A percentile compares a stretch with the other conserved stretches of the same genome.
These are phyloP conservation scores for Odontocolon sp. DNA, from an alignment of 2,888 invertebrate genomes.

Conservation along the genomic window DNA sequence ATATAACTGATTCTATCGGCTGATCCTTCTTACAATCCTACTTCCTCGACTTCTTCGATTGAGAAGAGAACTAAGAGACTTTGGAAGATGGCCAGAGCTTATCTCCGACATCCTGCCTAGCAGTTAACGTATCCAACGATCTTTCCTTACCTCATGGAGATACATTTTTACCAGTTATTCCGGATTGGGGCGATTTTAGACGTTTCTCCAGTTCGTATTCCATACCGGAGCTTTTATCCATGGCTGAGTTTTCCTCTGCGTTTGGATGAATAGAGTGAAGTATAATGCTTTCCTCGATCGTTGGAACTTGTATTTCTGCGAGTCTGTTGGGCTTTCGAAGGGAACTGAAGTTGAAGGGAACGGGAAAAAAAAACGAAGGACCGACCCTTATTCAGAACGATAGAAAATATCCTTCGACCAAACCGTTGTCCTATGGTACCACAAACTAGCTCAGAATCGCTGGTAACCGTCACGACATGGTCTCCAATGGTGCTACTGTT, in stretches of 20 bases:
- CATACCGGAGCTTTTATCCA: conserved; percentile 15
- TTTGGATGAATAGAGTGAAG: conserved; percentile 30
- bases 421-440: not conserved
- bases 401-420: not conserved
- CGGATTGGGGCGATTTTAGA: conserved; percentile 36
- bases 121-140: conserved; percentile 57
- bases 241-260: conserved; percentile 19
- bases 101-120: conserved; percentile 53
- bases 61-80: conserved; percentile 17
- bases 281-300: conserved; percentile 14
- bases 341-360: not conserved
- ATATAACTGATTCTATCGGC: conserved; percentile 41
- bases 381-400: conserved; percentile 26
- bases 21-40: conserved; percentile 32
- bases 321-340: conserved; percentile 34
- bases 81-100: conserved; percentile 60
- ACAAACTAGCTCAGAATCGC: conserved; percentile 24
- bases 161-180: conserved; percentile 51
- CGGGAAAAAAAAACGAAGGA: conserved; percentile 16
- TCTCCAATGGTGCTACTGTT: not conserved
- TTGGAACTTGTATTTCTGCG: conserved; percentile 44
- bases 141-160: conserved; percentile 49
- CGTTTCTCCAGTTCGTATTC: not conserved
- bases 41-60: conserved; percentile 31
- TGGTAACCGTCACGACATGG: conserved; percentile 14